phyloP scores from a whole-genome alignment of 2,113 vertebrate species.

The Prionailurus viverrinus region DNA sequence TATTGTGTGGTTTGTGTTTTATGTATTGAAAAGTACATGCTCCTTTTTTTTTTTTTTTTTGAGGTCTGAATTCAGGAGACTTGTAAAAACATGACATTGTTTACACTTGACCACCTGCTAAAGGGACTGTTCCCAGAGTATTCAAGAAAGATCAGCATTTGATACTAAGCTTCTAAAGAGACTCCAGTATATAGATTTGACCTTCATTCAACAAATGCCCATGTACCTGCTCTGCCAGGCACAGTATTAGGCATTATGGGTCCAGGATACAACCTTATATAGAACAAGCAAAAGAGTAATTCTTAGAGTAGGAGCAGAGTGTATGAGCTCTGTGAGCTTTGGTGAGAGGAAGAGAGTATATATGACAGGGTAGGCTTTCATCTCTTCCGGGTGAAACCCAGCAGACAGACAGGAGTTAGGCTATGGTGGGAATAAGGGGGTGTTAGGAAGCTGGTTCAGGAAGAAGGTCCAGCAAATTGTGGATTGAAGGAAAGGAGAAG shows the following conservation, averaged over 20 bases:
- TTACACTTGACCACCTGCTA: background rate
- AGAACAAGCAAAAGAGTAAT: background rate
- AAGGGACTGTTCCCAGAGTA: background rate
- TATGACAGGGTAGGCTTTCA: background rate
- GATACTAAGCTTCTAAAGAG: background rate
- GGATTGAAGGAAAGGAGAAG: background rate
- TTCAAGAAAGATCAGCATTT: background rate
- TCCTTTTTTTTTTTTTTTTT: too few relatives aligned
- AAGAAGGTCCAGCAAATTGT: background rate
- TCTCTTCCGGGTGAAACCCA: background rate
- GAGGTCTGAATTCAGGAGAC: background rate
- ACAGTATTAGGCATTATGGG: background rate
- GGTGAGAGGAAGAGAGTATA: background rate
- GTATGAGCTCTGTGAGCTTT: background rate
- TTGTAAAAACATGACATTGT: background rate
- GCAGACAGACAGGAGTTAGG: background rate
- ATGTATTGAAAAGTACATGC: background rate
- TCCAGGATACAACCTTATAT: background rate
- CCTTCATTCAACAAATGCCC: background rate
- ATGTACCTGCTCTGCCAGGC: background rate
- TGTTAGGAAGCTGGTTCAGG: background rate
- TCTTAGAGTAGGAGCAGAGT: background rate
- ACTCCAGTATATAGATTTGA: background rate
- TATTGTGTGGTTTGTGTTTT: background rate
- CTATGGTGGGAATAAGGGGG: background rate